These are phyloP conservation scores for Drosophila kepulauana DNA, from an alignment of 1,140 invertebrate species.

Conservation along the genomic window DNA sequence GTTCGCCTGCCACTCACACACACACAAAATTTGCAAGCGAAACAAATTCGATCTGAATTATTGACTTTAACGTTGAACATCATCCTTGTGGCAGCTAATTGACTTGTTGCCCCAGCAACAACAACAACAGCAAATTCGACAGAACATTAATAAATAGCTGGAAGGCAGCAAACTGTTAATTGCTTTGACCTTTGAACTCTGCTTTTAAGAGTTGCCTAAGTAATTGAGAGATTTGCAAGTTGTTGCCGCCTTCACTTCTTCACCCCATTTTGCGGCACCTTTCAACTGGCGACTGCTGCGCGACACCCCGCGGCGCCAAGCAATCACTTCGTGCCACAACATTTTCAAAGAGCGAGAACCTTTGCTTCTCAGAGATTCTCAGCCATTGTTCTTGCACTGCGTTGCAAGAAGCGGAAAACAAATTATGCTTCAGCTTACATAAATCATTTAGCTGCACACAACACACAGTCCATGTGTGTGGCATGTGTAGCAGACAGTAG, in stretches of 20 bases:
- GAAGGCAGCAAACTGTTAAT: conserved; percentile 42
- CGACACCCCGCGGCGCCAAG: conserved; percentile 19
- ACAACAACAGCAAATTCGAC: background rate
- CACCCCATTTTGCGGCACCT: background rate
- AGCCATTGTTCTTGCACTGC: conserved; percentile 1
- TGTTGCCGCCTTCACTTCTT: background rate
- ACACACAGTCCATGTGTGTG: conserved; percentile 13
- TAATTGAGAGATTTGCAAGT: conserved; percentile 28
- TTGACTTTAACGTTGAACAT: conserved; percentile 31
- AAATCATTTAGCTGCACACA: conserved; percentile 49
- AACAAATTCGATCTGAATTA: conserved; percentile 26
- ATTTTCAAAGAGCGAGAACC: background rate
- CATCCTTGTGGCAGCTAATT: conserved; percentile 33
- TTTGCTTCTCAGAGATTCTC: background rate
- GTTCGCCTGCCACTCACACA: background rate
- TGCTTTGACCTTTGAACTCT: conserved; percentile 48
- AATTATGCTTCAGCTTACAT: conserved; percentile 63
- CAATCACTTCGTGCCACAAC: conserved; percentile 15
- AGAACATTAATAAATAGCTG: conserved; percentile 44
- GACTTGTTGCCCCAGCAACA: conserved; percentile 36
- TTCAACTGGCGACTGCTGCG: background rate
- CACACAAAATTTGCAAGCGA: background rate
- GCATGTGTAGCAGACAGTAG: conserved; percentile 7
- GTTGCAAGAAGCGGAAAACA: conserved; percentile 41
- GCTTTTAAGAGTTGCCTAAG: conserved; percentile 14